Percentiles rank a stretch among this genome's conserved stretches.
These are phyloP conservation scores for Platysteira castanea DNA, from an alignment of 2,113 vertebrate genomes.

Conservation along the genomic window DNA sequence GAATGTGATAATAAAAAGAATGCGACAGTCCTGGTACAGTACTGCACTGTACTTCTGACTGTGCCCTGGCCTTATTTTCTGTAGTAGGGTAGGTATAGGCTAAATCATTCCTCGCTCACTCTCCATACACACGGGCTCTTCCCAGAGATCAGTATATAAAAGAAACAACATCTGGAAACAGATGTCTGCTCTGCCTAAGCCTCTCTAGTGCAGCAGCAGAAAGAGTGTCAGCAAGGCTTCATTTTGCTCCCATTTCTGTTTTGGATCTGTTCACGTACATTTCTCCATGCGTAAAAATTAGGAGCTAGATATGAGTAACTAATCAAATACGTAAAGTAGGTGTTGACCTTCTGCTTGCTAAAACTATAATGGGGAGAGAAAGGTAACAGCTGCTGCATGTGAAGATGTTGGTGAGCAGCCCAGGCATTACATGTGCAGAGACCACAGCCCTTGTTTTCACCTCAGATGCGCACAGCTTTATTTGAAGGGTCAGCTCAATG, in stretches of 20 bases:
- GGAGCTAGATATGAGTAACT: neutral
- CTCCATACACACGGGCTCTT: neutral
- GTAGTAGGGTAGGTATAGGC: neutral
- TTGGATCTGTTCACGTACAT: neutral
- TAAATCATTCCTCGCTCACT: neutral
- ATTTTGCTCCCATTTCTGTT: neutral
- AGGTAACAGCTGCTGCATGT: neutral
- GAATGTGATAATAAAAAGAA: neutral
- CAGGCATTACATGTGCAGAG: neutral
- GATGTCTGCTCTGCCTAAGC: neutral
- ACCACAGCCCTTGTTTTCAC: neutral
- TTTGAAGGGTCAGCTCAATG: constrained; percentile 1
- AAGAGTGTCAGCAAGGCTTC: neutral
- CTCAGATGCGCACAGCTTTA: neutral
- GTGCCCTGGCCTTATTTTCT: neutral
- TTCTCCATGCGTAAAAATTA: neutral
- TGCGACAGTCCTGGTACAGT: neutral
- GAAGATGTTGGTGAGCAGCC: neutral
- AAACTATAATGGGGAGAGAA: neutral
- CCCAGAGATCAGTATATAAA: neutral
- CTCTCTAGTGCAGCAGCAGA: neutral
- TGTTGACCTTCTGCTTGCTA: neutral
- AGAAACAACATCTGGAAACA: neutral
- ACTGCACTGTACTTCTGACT: neutral
- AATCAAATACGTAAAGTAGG: neutral